Conservation (phyloP, 53 echinoderm and acorn worm genomes). For the Echinometra lucunter region DNA sequence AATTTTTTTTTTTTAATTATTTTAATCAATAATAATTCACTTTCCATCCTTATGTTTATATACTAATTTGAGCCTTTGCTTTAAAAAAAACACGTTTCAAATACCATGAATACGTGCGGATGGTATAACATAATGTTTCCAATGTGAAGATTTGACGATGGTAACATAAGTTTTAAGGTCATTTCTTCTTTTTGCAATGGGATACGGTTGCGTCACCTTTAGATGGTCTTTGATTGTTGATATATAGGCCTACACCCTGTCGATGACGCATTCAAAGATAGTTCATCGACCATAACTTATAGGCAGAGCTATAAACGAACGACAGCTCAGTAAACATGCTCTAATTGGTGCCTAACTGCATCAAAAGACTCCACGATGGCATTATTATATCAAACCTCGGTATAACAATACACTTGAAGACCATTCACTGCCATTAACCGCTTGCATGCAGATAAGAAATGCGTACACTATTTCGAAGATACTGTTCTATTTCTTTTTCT, state of each 20-base stretch:
- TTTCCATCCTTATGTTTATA: not conserved
- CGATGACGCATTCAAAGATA: constrained; percentile 4
- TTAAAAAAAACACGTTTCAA: too few species aligned
- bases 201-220: not conserved
- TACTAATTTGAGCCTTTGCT: not conserved
- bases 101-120: too few species aligned
- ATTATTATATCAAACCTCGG: not conserved
- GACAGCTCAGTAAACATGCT: constrained; percentile 37
- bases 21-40: not conserved
- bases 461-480: not conserved
- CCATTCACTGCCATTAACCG: not conserved
- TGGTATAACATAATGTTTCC: too few species aligned
- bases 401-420: not conserved
- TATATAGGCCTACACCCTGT: not conserved
- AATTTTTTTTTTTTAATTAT: not conserved
- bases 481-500: too few species aligned
- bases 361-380: not conserved
- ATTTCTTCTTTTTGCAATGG: too few species aligned
- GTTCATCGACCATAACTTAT: constrained; percentile 40
- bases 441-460: not conserved
- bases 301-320: not conserved
- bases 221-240: not conserved
- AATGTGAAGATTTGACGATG: too few species aligned
- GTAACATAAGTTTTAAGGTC: too few species aligned
- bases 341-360: constrained; percentile 18